Evolutionary conservation across 2,113 vertebrate species (phyloP), one percentile per base, ranked within the genome.

Genomic region (Macaca fascicularis): DNA sequence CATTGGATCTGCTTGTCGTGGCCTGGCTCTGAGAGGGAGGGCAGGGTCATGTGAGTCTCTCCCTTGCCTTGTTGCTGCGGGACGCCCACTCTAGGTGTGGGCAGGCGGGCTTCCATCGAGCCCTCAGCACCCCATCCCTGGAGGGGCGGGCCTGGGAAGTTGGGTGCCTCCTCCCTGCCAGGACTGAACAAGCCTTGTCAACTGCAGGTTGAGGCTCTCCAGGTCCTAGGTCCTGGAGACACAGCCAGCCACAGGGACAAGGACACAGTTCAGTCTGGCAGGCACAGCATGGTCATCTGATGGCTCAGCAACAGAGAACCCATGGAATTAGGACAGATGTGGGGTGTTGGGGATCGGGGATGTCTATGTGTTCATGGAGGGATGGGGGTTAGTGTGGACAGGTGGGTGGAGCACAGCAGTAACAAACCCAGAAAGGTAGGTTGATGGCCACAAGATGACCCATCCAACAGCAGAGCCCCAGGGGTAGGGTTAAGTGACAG

Each of bases 161-260:
- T 38, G 17, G 5, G 3, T 35, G 4, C 32, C 61, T 81, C 40
- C 32, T 40, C 11, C 1, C 32, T 93, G 79, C 11, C 6, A 10
- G 32, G 9, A 43, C 50, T 30, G 19, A 50, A 16, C 32, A 14
- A 45, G 43, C 20, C 64, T 55, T 3, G 4, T n/a, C 35, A n/a
- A 8, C 35, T 48, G 7, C 32, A 89, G 48, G 23, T 59, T 30
- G 16, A 35, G 38, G 75, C 32, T 43, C n/a, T 19, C 11, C 8
- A 16, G 52, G 27, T n/a, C 38, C 40, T 10, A 2, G 27, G 70
- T 81, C 20, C 6, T 16, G 30, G 52, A 45, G 52, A 27, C 27
- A 17, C 0, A 10, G 82, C 5, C 48, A n/a, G 30, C n/a, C 0
- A 1, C 30, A 93, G 43, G 45, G 32, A 52, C 2, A 43, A 67